Evolutionary conservation across 2,888 invertebrate species (phyloP).

Genomic region (Orthosia gothica): DNA sequence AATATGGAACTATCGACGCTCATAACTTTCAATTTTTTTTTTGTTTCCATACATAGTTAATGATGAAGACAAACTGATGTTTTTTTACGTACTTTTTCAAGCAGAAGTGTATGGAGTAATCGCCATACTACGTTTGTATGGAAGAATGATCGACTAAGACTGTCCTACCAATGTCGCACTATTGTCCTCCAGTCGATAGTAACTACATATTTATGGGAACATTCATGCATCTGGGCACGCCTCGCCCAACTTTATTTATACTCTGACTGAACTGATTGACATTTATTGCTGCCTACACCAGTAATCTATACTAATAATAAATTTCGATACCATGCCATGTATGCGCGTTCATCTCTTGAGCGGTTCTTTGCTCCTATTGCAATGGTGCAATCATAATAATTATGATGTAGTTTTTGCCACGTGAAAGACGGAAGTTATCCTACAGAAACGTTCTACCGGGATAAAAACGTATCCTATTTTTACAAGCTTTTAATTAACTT

Average conservation of each 20-base stretch:
- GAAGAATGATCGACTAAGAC: no score
- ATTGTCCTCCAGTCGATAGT: slow-evolving; percentile 33
- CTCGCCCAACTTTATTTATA: slow-evolving; percentile 63
- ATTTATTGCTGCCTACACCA: slow-evolving; percentile 64
- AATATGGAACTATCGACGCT: no score
- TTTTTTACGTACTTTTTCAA: no score
- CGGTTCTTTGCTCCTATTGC: slow-evolving; percentile 32
- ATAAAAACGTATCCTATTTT: background rate
- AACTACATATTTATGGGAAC: slow-evolving; percentile 42
- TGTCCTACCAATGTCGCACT: background rate
- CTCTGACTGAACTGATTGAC: slow-evolving; percentile 65
- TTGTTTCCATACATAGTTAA: no score
- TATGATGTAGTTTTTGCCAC: background rate
- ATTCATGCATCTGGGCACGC: slow-evolving; percentile 37
- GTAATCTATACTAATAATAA: slow-evolving; percentile 57
- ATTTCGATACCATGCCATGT: slow-evolving; percentile 41
- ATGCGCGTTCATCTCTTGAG: slow-evolving; percentile 12
- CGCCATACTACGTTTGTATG: no score
- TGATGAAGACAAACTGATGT: no score
- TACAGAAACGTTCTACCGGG: background rate
- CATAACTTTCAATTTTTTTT: no score
- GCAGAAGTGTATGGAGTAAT: no score
- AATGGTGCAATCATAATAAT: background rate
- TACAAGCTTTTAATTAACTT: no score
- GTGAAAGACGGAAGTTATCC: background rate